Percentiles rank a stretch among this genome's conserved stretches.
These are phyloP conservation scores for Chaenogobius annularis DNA, from an alignment of 2,113 vertebrate species.

Conservation along the genomic window DNA sequence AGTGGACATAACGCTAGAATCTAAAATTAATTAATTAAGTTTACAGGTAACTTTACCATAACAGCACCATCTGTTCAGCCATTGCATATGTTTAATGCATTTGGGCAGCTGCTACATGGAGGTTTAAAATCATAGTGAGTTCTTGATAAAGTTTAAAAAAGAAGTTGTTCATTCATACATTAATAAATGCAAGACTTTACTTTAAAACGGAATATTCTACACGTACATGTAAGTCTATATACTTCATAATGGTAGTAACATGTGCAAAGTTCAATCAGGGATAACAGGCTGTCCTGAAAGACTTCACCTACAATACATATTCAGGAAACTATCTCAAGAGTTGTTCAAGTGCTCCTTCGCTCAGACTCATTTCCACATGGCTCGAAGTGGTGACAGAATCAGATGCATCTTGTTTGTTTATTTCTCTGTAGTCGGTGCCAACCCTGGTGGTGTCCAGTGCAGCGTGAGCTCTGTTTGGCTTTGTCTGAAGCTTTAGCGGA, in stretches of 20 bases:
- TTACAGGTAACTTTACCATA: slow-evolving; percentile 43
- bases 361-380: slow-evolving; percentile 11
- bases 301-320: too few species aligned
- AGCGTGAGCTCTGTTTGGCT: slow-evolving; percentile 43
- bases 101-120: slow-evolving; percentile 5
- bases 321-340: too few species aligned
- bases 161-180: too few species aligned
- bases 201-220: too few species aligned
- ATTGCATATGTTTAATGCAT: slow-evolving; percentile 14
- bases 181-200: too few species aligned
- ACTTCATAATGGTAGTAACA: too few species aligned
- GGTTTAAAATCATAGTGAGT: slow-evolving; percentile 15
- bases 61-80: slow-evolving; percentile 46
- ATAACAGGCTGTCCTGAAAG: too few species aligned
- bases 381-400: slow-evolving; percentile 27
- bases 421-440: slow-evolving; percentile 47
- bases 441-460: slow-evolving; percentile 52
- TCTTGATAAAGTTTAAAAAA: slow-evolving; percentile 17
- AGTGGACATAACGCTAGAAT: slow-evolving; percentile 21
- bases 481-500: slow-evolving; percentile 60
- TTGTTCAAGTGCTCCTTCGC: neutral
- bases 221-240: too few species aligned
- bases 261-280: too few species aligned
- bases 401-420: slow-evolving; percentile 45
- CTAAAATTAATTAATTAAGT: slow-evolving; percentile 36